Evolutionary conservation across 2,113 vertebrate genomes (phyloP).

Genomic region (Cryptoleucopteryx plumbea): DNA sequence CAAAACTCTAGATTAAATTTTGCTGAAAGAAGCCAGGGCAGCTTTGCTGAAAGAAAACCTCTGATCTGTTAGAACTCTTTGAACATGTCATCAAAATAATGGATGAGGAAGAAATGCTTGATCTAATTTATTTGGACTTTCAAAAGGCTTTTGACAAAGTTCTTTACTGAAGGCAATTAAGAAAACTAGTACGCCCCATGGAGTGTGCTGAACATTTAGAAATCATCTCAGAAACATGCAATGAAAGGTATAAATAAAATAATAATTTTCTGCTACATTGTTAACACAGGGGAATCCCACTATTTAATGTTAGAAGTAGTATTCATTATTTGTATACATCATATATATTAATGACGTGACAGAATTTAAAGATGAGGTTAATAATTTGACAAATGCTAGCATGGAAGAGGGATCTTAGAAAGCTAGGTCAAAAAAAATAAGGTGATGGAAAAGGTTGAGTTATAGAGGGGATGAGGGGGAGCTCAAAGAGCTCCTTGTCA

Average conservation of each 20-base stretch:
- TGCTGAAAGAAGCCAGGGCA: not conserved
- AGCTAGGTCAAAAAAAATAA: not conserved
- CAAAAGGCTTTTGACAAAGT: conserved; percentile 1
- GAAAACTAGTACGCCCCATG: not conserved
- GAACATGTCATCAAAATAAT: not conserved
- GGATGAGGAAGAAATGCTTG: not conserved
- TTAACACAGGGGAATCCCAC: not conserved
- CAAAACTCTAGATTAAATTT: not conserved
- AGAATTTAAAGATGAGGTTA: not conserved
- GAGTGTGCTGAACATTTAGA: not conserved
- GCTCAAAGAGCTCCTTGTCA: not conserved
- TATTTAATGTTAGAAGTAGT: not conserved
- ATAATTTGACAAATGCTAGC: not conserved
- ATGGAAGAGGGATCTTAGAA: not conserved
- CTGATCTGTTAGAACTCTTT: not conserved
- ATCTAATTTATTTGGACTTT: conserved; percentile 23
- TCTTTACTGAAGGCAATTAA: not conserved
- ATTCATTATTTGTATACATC: not conserved
- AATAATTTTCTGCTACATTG: not conserved
- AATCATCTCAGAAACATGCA: not conserved
- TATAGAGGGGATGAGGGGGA: rapidly evolving
- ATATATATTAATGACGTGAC: not conserved
- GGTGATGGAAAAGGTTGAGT: not conserved
- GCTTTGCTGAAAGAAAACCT: not conserved
- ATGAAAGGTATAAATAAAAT: not conserved